These are phyloP conservation scores for Galaxias olidus DNA, from an alignment of 2,797 vertebrate species.

Conservation along the genomic window DNA sequence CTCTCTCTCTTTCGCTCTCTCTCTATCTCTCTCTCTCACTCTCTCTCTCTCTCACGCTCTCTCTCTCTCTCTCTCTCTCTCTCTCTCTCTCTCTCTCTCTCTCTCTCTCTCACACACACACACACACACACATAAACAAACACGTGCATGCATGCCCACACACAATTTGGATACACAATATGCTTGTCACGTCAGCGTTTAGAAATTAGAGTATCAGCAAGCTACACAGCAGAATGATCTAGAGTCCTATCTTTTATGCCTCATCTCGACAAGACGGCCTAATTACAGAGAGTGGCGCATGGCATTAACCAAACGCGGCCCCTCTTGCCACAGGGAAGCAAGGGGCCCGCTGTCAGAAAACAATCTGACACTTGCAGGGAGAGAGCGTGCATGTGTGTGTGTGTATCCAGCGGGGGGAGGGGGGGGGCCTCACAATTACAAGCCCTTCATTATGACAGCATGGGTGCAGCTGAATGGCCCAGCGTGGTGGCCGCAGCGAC, in stretches of 20 bases:
- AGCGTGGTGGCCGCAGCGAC: conserved; percentile 58
- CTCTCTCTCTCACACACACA: too few species aligned
- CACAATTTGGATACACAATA: background rate
- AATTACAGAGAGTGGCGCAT: conserved; percentile 13
- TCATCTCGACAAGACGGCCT: conserved; percentile 15
- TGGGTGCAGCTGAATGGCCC: conserved; percentile 52
- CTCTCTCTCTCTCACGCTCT: too few species aligned
- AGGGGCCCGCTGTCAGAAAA: conserved; percentile 39
- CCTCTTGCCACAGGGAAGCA: conserved; percentile 25
- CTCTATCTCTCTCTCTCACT: too few species aligned
- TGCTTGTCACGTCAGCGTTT: background rate
- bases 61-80: too few species aligned
- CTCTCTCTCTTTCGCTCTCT: too few species aligned
- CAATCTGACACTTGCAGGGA: conserved; percentile 29
- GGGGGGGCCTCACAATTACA: conserved; percentile 50
- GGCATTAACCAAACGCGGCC: conserved; percentile 26
- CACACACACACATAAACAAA: background rate
- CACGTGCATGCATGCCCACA: background rate
- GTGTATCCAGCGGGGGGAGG: conserved; percentile 14
- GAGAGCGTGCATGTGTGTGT: conserved; percentile 31
- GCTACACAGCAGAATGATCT: background rate
- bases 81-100: too few species aligned
- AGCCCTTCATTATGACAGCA: conserved; percentile 60
- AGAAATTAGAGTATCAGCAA: background rate
- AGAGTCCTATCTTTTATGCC: background rate